Evolutionary conservation across 2,888 invertebrate species (phyloP), one percentile per base, ranked within the genome.

Genomic region (Drosophila trichaetosa): DNA sequence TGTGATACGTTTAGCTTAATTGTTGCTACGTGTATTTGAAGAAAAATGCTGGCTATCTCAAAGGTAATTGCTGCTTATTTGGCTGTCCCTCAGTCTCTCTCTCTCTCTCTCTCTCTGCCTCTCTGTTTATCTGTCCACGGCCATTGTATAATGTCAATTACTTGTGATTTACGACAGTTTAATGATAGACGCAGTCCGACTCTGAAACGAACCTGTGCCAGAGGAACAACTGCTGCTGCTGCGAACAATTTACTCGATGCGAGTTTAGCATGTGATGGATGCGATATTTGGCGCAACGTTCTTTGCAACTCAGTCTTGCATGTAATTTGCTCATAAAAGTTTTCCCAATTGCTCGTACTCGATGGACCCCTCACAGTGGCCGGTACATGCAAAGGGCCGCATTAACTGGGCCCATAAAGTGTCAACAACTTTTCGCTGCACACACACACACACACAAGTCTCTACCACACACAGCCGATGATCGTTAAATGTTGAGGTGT

Each of bases 101-200:
- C 21, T 6, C 51, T 49, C 60, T 48, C 61, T 56, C 13, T 40
- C 57, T 29, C 18, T 46, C 46, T 36, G 2, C 24, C 34, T 38
- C 7, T 51, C 56, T 66, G 57, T 1, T 3, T 33, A 56, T 56
- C 46, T 38, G 51, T 57, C 16, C 71, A 59, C 73, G 73, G 64
- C 59, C 75, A 83, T 83, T 87, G 87, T 87, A 80, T 90, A 89
- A 90, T 89, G 87, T 82, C 87, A 88, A 90, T 90, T 90, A 90
- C 87, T 90, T 89, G 87, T 87, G 90, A 88, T 90, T 89, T 90
- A 88, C 90, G 86, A 90, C 90, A 88, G 64, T 79, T 88, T 87
- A 87, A 87, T 90, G 88, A 87, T 85, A 86, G 83, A 85, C 80
- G 69, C 68, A 27, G 54, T 21, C 58, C 71, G 75, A 70, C 68